Evolutionary conservation across 2,797 vertebrate species (phyloP), one percentile per base, ranked within the genome.

Genomic region (Pampus argenteus): DNA sequence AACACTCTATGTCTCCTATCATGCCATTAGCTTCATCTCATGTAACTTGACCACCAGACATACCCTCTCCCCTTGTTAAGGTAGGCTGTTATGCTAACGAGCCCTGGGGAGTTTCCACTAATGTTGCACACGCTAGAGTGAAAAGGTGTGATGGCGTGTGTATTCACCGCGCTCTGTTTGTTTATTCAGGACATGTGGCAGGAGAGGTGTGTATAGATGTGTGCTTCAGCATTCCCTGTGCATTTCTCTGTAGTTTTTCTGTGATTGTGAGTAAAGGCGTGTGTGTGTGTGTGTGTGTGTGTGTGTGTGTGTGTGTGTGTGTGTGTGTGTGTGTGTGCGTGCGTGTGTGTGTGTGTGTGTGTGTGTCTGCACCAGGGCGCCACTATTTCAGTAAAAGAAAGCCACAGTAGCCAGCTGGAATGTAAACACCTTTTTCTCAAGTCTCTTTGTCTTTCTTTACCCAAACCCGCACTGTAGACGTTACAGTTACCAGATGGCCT

Each of bases 371-470:
- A 40, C 4, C 18, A 38, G 50, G 54, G 51, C 47, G 38, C 66
- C 73, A 60, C 49, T 79, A 51, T 63, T 55, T 65, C 29, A 68
- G 51, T n/a, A 65, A 48, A 49, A 77, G 55, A 40, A 54, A 71
- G 71, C 74, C 79, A 63, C 81, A 81, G 74, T 50, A 62, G 78
- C 60, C 29, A 49, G 45, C 50, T 74, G 82, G 76, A 90, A 88
- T 91, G 79, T 85, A 89, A 91, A 91, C 84, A 88, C 82, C 20
- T 88, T 73, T 73, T 77, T 71, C 67, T 57, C 36, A 44, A 15
- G 56, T 64, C 4, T 59, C 36, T 15, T 34, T 54, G 10, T 62
- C 11, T 36, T 36, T 34, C 15, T 49, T 38, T 47, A 10, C 61
- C 11, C 25, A 14, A n/a, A 38, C 26, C 17, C 54, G 17, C 51